These are phyloP conservation scores for Lepisosteus osseus DNA, from an alignment of 2,113 vertebrate species.

Conservation along the genomic window DNA sequence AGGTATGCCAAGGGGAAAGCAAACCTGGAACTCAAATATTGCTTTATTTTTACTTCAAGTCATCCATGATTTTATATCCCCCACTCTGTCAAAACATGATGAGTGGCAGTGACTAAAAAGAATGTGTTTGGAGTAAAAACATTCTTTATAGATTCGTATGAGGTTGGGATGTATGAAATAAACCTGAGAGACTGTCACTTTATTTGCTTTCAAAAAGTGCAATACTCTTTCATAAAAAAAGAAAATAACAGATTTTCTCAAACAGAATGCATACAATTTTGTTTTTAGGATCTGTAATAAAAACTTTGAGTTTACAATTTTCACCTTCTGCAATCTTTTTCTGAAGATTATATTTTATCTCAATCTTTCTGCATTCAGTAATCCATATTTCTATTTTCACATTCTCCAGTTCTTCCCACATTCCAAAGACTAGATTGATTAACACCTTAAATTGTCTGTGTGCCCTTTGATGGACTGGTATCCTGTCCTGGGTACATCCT, in stretches of 20 bases:
- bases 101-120: conserved; percentile 7
- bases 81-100: conserved; percentile 5
- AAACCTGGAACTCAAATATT: conserved; percentile 14
- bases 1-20: background rate
- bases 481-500: no score
- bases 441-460: no score
- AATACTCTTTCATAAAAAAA: background rate
- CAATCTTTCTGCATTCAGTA: no score
- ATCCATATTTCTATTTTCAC: no score
- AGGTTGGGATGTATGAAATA: background rate
- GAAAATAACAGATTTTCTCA: background rate
- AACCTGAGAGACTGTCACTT: background rate
- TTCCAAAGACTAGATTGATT: no score
- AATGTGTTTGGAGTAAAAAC: conserved; percentile 7
- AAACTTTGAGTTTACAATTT: background rate
- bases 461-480: no score
- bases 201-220: background rate
- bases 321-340: background rate
- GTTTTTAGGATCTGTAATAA: no score
- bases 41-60: conserved; percentile 23
- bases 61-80: conserved; percentile 19
- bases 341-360: no score
- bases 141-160: background rate
- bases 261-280: no score
- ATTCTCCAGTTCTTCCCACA: no score